Conservation (phyloP, 2,113 vertebrate genomes). For the Arenaria interpres region DNA sequence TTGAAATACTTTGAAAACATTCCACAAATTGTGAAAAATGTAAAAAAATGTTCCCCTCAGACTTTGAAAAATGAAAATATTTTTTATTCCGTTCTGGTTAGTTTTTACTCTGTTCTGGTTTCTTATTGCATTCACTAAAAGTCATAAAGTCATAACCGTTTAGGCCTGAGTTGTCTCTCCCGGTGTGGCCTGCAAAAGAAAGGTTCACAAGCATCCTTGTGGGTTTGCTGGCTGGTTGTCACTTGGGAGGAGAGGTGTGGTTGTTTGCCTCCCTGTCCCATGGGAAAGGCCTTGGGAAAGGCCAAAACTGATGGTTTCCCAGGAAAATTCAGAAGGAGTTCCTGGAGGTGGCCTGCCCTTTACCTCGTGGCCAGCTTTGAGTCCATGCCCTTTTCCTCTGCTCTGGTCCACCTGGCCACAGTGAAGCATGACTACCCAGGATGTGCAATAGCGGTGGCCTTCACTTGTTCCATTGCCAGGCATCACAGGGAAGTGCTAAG, state of each 20-base stretch:
- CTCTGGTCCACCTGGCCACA: neutral
- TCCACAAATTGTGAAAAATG: neutral
- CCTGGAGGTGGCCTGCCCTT: neutral
- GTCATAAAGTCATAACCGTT: neutral
- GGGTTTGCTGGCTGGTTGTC: neutral
- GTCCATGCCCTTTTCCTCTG: neutral
- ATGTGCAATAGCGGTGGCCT: rapidly evolving
- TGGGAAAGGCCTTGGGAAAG: neutral
- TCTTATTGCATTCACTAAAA: neutral
- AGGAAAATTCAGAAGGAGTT: neutral
- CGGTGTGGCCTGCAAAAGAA: neutral
- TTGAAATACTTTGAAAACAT: constrained; percentile 5
- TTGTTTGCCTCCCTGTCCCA: neutral
- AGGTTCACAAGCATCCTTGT: neutral
- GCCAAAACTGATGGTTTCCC: neutral
- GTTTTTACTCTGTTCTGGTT: neutral
- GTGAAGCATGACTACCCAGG: neutral
- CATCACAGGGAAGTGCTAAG: rapidly evolving
- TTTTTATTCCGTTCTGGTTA: constrained; percentile 14
- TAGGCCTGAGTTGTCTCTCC: neutral
- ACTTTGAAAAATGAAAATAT: constrained; percentile 1
- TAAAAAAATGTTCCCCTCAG: neutral
- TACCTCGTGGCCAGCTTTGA: neutral
- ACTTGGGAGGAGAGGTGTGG: rapidly evolving
- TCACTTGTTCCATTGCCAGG: rapidly evolving